Evolutionary conservation across 2,888 invertebrate species (phyloP), one percentile per base, ranked within the genome.

Genomic region (Pherbina coryleti): DNA sequence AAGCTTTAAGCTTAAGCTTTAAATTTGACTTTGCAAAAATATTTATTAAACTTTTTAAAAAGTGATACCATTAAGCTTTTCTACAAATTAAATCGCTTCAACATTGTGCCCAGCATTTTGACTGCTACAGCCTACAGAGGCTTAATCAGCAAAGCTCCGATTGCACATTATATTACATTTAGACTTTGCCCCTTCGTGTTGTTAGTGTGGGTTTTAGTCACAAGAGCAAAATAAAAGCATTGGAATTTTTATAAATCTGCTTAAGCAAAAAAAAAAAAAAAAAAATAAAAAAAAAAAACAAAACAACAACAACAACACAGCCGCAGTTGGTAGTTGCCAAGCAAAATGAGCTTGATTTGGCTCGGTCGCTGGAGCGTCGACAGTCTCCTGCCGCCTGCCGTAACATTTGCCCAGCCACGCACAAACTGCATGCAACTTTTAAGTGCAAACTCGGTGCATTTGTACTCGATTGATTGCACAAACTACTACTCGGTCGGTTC

Each of bases 171-270:
- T 60, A 62, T 37, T 22, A 71, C 70, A 31, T 74, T 71, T 69
- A 53, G 77, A 77, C 77, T 77, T 77, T 77, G 77, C 69, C n/a
- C 73, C 55, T 62, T 67, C 57, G 57, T 51, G 74, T 57, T 19
- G 14, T 69, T 51, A 53, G 77, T 73, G 77, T 77, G 77, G 77
- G 77, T 74, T 77, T 77, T 31, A 51, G 57, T 75, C 67, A 69
- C 14, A 60, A 37, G 19, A 19, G 11, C n/a, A 51, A 44, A 71
- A 62, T 25, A 31, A 76, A 51, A 70, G 14, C 77, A 31, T 8
- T 72, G 77, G 67, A 73, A 74, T 66, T 76, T 70, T 62, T 51
- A 28, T 34, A 44, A 67, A 19, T 72, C 25, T 71, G 37, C 19
- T n/a, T n/a, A 28, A 22, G 51, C 3, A 7, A 69, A 37, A 19